Evolutionary conservation across 2,113 vertebrate species (phyloP).

Genomic region (Siphamia tubifer): DNA sequence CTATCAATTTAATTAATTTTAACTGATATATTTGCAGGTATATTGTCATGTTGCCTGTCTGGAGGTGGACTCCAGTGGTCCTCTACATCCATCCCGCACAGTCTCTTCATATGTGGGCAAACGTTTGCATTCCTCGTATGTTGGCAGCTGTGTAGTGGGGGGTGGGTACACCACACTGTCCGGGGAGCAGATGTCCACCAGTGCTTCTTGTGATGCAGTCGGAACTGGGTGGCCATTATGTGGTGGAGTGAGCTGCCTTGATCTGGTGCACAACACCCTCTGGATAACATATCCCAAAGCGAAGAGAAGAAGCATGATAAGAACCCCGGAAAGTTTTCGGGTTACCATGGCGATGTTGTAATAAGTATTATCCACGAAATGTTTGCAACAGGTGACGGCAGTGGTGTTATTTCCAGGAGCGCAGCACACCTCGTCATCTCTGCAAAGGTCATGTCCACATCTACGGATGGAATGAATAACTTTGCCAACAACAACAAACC

Average conservation of each 20-base stretch:
- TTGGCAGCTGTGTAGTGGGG: conserved; percentile 74
- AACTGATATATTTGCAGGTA: no score
- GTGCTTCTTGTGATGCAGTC: conserved; percentile 79
- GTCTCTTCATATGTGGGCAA: conserved; percentile 90
- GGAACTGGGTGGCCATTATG: conserved; percentile 53
- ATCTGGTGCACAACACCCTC: conserved; percentile 80
- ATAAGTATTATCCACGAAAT: conserved; percentile 77
- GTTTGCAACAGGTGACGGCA: conserved; percentile 76
- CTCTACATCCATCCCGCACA: conserved; percentile 50
- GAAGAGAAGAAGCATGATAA: conserved; percentile 86
- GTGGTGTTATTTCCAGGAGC: conserved; percentile 67
- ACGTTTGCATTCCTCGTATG: conserved; percentile 87
- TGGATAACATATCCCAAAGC: conserved; percentile 87
- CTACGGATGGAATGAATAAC: conserved; percentile 39
- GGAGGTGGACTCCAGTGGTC: background rate
- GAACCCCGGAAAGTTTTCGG: conserved; percentile 86
- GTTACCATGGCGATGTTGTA: conserved; percentile 86
- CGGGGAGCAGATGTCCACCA: conserved; percentile 68
- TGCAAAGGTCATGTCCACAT: conserved; percentile 79
- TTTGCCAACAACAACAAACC: background rate
- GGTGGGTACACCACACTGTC: conserved; percentile 39
- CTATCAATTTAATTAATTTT: no score
- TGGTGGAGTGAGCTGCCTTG: conserved; percentile 69
- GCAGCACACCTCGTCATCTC: conserved; percentile 82
- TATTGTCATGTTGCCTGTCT: conserved; percentile 9